These are phyloP conservation scores for Pristis pectinata DNA, from an alignment of 2,797 vertebrate genomes.

Conservation along the genomic window DNA sequence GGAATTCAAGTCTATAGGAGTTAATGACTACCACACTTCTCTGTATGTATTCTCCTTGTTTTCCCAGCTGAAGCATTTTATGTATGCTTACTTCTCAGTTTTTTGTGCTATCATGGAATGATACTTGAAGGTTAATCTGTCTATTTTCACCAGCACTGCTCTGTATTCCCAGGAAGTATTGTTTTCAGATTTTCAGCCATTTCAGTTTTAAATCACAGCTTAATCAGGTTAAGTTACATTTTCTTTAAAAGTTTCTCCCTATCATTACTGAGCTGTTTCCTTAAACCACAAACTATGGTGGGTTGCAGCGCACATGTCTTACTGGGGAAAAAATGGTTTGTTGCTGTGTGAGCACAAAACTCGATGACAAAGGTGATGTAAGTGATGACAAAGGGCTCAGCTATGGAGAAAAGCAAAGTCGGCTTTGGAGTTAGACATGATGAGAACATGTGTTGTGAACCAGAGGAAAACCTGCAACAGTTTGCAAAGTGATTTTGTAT, in stretches of 20 bases:
- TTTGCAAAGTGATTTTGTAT: not conserved
- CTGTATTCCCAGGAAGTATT: not conserved
- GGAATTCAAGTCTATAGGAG: not conserved
- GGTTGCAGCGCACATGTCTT: not conserved
- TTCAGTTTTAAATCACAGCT: not conserved
- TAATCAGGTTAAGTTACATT: not conserved
- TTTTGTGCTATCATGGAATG: not conserved
- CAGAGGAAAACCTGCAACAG: not conserved
- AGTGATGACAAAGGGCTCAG: not conserved
- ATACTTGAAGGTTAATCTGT: not conserved
- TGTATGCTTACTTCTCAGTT: not conserved
- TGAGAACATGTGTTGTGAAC: not conserved
- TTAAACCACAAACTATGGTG: not conserved
- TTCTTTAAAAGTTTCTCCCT: not conserved
- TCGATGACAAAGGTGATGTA: too few relatives aligned
- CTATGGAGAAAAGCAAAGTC: not conserved
- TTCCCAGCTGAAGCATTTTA: too few relatives aligned
- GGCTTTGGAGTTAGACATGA: not conserved
- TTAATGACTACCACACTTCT: not conserved
- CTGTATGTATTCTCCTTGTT: not conserved
- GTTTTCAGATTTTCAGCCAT: not conserved
- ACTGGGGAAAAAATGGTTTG: not conserved
- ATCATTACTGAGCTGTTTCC: not conserved
- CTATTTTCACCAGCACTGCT: not conserved
- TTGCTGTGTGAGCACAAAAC: not conserved